These are phyloP conservation scores for Notiomystis cincta DNA, from an alignment of 2,113 vertebrate genomes.

Conservation along the genomic window DNA sequence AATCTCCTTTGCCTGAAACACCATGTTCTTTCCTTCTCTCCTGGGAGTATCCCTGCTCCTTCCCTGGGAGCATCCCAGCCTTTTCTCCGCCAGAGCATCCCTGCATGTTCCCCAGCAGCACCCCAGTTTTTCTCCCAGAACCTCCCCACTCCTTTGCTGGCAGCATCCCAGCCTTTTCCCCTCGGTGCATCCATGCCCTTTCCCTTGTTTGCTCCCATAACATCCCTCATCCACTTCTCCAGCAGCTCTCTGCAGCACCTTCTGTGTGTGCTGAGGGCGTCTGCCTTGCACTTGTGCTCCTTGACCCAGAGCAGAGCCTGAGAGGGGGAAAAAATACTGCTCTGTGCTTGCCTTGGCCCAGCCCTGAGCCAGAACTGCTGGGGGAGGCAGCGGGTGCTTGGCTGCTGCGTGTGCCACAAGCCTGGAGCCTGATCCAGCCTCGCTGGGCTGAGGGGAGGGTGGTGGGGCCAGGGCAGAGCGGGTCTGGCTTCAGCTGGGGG, in stretches of 20 bases:
- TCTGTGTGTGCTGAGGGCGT: accelerated
- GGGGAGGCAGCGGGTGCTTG: neutral
- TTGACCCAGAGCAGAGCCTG: neutral
- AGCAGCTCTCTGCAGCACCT: neutral
- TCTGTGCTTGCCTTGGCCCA: neutral
- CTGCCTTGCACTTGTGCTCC: neutral
- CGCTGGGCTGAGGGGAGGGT: no score
- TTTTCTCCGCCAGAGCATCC: neutral
- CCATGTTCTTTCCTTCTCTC: neutral
- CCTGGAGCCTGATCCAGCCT: neutral
- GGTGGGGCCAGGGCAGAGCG: neutral
- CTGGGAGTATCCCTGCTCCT: neutral
- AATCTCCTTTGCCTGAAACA: neutral
- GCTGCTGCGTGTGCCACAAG: neutral
- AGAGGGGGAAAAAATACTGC: accelerated
- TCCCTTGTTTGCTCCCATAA: neutral
- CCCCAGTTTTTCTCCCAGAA: neutral
- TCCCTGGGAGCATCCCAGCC: neutral
- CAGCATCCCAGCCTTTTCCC: neutral
- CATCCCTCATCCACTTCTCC: neutral
- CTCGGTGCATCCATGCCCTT: neutral
- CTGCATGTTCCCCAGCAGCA: neutral
- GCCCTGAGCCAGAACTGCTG: neutral
- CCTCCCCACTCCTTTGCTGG: neutral
- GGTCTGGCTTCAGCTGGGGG: neutral